Conservation (phyloP, 2,888 invertebrate species). For the Steinernema scapterisci region DNA sequence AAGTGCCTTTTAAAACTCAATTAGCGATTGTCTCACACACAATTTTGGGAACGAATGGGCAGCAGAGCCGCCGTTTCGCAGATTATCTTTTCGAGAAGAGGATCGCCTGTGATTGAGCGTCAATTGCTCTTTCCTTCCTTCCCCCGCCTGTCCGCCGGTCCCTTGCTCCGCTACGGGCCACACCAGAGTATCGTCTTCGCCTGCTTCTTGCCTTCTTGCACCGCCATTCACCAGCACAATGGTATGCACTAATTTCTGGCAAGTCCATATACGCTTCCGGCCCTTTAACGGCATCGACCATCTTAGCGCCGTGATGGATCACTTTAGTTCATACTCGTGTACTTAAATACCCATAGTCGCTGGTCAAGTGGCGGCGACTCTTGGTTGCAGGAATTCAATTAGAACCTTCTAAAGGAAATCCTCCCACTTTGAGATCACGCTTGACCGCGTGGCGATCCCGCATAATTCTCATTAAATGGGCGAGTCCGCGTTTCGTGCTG, state of each 20-base stretch:
- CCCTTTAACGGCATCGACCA: background rate
- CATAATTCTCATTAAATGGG: background rate
- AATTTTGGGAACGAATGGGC: background rate
- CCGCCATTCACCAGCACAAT: background rate
- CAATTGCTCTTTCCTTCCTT: slow-evolving; percentile 30
- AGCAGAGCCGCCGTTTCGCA: slow-evolving; percentile 30
- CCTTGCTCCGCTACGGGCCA: background rate
- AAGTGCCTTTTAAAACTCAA: slow-evolving; percentile 33
- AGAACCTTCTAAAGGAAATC: background rate
- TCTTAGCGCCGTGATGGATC: background rate
- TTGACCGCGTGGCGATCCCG: background rate
- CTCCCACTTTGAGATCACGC: background rate
- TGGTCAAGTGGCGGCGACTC: background rate
- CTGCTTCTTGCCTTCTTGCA: background rate
- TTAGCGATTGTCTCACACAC: slow-evolving; percentile 31
- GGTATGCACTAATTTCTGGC: background rate
- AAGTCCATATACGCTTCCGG: background rate
- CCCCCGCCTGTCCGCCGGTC: background rate
- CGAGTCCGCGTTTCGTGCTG: background rate
- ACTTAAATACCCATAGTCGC: slow-evolving; percentile 11
- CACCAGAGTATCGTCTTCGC: background rate
- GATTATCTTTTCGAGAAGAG: slow-evolving; percentile 32
- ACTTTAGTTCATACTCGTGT: background rate
- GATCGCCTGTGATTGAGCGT: slow-evolving; percentile 31
- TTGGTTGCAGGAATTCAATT: background rate